phyloP scores from a whole-genome alignment of 2,888 invertebrate genomes.

The Plagodis pulveraria region DNA sequence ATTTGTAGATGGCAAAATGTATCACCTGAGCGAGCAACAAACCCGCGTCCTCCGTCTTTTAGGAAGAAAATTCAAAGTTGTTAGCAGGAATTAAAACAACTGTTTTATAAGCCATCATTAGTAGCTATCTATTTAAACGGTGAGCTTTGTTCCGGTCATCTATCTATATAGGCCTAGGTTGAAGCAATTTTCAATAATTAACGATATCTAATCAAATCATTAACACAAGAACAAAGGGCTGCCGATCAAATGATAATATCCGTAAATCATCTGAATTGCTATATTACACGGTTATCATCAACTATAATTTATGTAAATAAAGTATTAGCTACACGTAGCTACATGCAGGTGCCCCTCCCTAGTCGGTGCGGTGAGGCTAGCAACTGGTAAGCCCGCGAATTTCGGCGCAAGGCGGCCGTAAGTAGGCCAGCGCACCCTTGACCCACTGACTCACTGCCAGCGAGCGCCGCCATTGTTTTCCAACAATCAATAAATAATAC shows the following conservation, averaged over 20 bases:
- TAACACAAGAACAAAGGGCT: conserved; percentile 14
- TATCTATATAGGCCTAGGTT: conserved; percentile 13
- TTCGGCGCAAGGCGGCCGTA: conserved; percentile 78
- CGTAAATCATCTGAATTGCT: conserved; percentile 7
- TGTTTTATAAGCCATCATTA: no score
- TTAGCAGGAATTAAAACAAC: no score
- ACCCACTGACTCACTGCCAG: conserved; percentile 83
- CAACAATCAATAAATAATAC: conserved; percentile 84
- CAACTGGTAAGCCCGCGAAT: conserved; percentile 78
- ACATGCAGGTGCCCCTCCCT: conserved; percentile 56
- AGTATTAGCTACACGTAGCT: conserved; percentile 21
- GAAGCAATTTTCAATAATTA: conserved; percentile 9
- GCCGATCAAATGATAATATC: conserved; percentile 4
- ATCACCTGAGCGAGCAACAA: no score
- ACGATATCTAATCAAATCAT: conserved; percentile 8
- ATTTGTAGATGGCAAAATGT: no score
- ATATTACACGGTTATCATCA: conserved; percentile 11
- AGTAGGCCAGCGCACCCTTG: conserved; percentile 81
- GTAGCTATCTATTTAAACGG: not conserved
- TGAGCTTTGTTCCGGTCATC: not conserved
- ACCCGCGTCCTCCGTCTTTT: no score
- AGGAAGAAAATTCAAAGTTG: no score
- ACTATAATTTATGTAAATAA: conserved; percentile 18
- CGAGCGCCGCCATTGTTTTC: conserved; percentile 81
- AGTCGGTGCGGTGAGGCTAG: conserved; percentile 64